These are phyloP conservation scores for Pterocles gutturalis DNA, from an alignment of 2,113 vertebrate genomes.

Conservation along the genomic window DNA sequence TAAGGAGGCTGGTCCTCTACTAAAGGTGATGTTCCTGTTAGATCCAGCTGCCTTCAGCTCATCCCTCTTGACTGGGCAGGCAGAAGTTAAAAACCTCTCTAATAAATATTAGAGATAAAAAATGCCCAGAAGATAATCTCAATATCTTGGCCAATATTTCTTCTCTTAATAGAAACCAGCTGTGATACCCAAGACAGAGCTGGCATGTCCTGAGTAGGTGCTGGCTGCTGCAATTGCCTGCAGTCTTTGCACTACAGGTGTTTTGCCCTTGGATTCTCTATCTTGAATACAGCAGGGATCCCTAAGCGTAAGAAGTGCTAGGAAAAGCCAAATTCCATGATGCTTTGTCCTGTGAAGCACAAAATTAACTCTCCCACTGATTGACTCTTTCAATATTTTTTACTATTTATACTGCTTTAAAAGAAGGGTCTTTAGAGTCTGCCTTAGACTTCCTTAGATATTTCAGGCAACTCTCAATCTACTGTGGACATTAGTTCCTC, in stretches of 20 bases:
- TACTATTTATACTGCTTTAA: background rate
- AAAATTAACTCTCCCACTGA: background rate
- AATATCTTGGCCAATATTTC: background rate
- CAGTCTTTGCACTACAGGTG: background rate
- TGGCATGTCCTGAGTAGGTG: background rate
- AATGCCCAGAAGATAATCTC: background rate
- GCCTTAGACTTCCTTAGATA: background rate
- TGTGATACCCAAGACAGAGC: background rate
- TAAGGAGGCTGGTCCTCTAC: background rate
- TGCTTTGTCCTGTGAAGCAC: background rate
- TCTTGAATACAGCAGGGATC: background rate
- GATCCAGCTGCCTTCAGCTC: background rate
- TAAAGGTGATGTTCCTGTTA: background rate
- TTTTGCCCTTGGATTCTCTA: background rate
- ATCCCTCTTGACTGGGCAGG: background rate
- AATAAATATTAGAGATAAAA: too few relatives aligned
- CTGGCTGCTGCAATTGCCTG: background rate
- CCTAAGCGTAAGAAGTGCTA: background rate
- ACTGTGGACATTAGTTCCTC: background rate
- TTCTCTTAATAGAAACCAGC: background rate
- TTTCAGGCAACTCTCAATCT: background rate
- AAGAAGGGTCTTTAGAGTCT: background rate
- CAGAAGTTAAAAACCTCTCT: background rate
- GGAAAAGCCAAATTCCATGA: background rate
- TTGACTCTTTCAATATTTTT: background rate